Evolutionary conservation across 2,797 vertebrate species (phyloP).

Genomic region (Atherinosoma microstoma): DNA sequence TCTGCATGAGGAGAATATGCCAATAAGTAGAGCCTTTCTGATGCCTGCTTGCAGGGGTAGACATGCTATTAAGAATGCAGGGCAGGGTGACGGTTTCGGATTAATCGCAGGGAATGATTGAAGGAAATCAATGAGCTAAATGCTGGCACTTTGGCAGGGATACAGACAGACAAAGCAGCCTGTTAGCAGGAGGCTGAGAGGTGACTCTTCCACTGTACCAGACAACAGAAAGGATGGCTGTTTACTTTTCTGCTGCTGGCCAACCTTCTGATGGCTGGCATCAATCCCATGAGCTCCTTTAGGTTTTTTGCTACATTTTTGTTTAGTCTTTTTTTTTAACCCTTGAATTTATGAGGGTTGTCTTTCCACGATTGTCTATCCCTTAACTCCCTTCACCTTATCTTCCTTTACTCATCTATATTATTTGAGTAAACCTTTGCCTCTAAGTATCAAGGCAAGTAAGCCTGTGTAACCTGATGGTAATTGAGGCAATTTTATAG

Average conservation of each 20-base stretch:
- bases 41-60: slow-evolving; percentile 23
- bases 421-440: no score
- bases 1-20: slow-evolving; percentile 10
- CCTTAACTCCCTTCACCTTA: no score
- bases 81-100: slow-evolving; percentile 39
- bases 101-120: slow-evolving; percentile 64
- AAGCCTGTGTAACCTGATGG: no score
- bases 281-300: no score
- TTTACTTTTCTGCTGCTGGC: slow-evolving; percentile 15
- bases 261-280: no score
- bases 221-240: slow-evolving; percentile 2
- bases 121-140: slow-evolving; percentile 70
- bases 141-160: slow-evolving; percentile 51
- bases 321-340: not conserved
- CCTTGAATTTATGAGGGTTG: no score
- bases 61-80: slow-evolving; percentile 49
- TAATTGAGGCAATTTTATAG: no score
- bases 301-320: no score
- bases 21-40: slow-evolving; percentile 8
- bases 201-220: slow-evolving; percentile 32
- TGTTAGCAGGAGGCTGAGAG: slow-evolving; percentile 46
- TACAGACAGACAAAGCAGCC: slow-evolving; percentile 56
- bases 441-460: no score
- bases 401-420: no score
- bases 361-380: no score